Conservation (phyloP, 2,888 invertebrate genomes). For the Leptinotarsa peninsularis region DNA sequence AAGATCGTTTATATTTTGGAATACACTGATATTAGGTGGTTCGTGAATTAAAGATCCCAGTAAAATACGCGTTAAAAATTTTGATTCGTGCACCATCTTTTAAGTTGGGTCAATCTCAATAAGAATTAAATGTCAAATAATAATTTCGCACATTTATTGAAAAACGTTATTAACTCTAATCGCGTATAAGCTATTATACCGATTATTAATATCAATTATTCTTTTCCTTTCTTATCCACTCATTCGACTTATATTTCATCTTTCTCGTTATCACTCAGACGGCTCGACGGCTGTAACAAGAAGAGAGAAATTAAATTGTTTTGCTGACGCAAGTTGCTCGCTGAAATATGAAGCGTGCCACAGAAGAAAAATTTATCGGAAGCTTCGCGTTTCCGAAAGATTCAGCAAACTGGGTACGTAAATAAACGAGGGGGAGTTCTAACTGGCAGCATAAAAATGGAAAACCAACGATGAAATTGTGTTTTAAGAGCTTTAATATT, state of each 20-base stretch:
- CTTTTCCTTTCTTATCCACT: background rate
- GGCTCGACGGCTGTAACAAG: constrained; percentile 53
- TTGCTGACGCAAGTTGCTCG: constrained; percentile 26
- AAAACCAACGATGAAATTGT: constrained; percentile 11
- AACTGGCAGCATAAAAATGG: constrained; percentile 8
- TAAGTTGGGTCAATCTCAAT: background rate
- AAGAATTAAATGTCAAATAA: background rate
- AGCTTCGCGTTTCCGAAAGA: constrained; percentile 9
- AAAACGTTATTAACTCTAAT: background rate
- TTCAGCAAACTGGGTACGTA: constrained; percentile 3
- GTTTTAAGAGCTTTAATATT: background rate
- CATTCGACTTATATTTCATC: constrained; percentile 14
- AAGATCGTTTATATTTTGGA: too few relatives aligned
- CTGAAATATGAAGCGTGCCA: constrained; percentile 13
- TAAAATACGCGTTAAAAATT: too few relatives aligned
- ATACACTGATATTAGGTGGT: too few relatives aligned
- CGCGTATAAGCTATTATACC: background rate
- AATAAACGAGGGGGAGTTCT: constrained; percentile 9
- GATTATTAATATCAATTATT: constrained; percentile 16
- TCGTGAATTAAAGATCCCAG: too few relatives aligned
- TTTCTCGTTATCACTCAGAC: constrained; percentile 20
- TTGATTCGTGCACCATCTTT: too few relatives aligned
- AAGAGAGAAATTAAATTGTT: constrained; percentile 44
- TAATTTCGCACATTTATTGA: background rate
- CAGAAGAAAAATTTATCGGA: constrained; percentile 23